Percentiles rank a stretch among this genome's conserved stretches.
phyloP scores from a whole-genome alignment of 2,797 vertebrate species.

The Catostomus latipinnis region DNA sequence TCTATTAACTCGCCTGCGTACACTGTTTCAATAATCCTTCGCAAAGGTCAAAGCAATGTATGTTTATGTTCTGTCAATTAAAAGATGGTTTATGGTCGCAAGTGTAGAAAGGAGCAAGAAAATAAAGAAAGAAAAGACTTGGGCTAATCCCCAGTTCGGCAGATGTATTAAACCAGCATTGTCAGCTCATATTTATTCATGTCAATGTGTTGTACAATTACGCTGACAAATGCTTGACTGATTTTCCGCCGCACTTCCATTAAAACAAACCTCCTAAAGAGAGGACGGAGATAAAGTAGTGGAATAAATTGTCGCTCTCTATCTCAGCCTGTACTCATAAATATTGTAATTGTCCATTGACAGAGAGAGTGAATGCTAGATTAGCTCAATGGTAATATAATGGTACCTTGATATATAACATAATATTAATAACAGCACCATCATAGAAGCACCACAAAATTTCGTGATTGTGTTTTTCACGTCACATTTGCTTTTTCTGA shows the following conservation, averaged over 20 bases:
- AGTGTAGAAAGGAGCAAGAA: conserved; percentile 49
- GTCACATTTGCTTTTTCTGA: no score
- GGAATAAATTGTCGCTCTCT: conserved; percentile 76
- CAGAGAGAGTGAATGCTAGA: conserved; percentile 65
- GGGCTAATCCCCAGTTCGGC: conserved; percentile 76
- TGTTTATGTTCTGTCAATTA: conserved; percentile 68
- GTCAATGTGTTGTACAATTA: conserved; percentile 85
- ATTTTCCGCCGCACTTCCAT: conserved; percentile 82
- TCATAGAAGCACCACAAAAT: no score
- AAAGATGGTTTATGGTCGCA: conserved; percentile 66
- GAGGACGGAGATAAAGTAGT: conserved; percentile 68
- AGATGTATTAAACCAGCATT: conserved; percentile 74
- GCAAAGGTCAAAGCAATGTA: conserved; percentile 66
- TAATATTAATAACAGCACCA: no score
- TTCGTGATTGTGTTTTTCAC: no score
- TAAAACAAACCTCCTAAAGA: conserved; percentile 72
- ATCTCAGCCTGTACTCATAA: conserved; percentile 76
- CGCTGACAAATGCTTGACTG: conserved; percentile 85
- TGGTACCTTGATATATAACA: no score
- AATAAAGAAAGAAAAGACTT: conserved; percentile 37
- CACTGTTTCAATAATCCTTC: conserved; percentile 18
- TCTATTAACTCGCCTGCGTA: conserved; percentile 28
- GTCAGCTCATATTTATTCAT: conserved; percentile 83
- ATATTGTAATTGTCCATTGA: conserved; percentile 82
- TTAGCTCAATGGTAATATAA: conserved; percentile 39